Conservation (phyloP, 2,113 vertebrate species). For the Okapia johnstoni region DNA sequence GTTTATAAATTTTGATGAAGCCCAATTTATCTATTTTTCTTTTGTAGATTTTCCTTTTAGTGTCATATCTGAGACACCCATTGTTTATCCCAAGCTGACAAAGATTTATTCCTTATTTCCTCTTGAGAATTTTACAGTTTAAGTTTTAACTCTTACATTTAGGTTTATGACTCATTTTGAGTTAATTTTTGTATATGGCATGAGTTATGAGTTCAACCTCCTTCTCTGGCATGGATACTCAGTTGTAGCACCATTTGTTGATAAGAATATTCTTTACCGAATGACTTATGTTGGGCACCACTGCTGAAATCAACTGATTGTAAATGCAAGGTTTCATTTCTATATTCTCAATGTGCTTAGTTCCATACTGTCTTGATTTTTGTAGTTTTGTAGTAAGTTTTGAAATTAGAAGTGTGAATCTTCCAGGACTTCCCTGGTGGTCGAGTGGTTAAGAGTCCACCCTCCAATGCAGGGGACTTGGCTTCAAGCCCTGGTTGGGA, state of each 20-base stretch:
- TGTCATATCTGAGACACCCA: background rate
- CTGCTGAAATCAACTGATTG: background rate
- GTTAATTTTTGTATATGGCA: background rate
- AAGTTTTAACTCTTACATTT: background rate
- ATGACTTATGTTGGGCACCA: background rate
- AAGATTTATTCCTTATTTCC: background rate
- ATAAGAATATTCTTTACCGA: background rate
- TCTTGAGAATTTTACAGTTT: background rate
- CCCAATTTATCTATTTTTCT: background rate
- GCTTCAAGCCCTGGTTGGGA: background rate
- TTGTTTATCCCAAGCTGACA: background rate
- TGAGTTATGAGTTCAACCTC: background rate
- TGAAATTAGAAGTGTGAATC: background rate
- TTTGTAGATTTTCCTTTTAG: background rate
- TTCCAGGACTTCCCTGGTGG: background rate
- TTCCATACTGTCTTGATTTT: background rate
- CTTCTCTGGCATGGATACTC: background rate
- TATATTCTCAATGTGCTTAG: background rate
- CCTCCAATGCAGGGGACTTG: background rate
- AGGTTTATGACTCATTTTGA: background rate
- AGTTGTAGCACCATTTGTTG: background rate
- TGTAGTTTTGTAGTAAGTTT: background rate
- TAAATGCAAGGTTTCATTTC: background rate
- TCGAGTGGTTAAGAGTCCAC: background rate
- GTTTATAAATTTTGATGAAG: background rate